Evolutionary conservation across 2,113 vertebrate species (phyloP).

Genomic region (Psilopogon haemacephalus): DNA sequence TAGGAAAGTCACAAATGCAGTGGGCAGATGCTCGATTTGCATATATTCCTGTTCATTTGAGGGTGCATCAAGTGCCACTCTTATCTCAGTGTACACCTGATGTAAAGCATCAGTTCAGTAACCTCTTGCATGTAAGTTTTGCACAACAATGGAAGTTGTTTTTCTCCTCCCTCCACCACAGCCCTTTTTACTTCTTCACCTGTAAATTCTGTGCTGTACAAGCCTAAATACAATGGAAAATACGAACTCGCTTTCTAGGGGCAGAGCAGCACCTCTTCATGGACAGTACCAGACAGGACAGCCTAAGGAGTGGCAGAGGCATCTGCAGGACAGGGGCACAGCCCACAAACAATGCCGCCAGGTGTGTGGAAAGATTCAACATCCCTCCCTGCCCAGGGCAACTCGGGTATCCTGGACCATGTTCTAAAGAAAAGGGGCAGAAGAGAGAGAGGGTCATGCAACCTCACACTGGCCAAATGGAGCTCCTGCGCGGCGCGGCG

Average conservation of each 20-base stretch:
- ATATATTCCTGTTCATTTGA: neutral
- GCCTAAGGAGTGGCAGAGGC: neutral
- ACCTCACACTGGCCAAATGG: neutral
- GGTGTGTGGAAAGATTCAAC: accelerated
- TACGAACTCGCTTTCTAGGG: neutral
- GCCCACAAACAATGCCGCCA: accelerated
- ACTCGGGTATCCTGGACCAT: accelerated
- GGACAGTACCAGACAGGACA: neutral
- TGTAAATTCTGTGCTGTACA: neutral
- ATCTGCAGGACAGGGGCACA: neutral
- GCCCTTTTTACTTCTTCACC: accelerated
- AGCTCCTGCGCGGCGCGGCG: neutral
- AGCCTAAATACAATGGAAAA: neutral
- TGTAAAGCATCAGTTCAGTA: neutral
- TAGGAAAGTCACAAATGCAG: neutral
- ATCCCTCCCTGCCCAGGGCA: neutral
- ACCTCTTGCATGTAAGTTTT: neutral
- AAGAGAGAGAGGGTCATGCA: neutral
- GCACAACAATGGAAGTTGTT: neutral
- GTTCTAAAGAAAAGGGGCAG: neutral
- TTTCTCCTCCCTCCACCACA: neutral
- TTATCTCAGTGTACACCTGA: neutral
- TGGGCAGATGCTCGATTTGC: neutral
- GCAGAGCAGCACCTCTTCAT: neutral
- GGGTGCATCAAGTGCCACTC: neutral